phyloP scores from a whole-genome alignment of 2,113 vertebrate genomes.

The Actenoides hombroni region DNA sequence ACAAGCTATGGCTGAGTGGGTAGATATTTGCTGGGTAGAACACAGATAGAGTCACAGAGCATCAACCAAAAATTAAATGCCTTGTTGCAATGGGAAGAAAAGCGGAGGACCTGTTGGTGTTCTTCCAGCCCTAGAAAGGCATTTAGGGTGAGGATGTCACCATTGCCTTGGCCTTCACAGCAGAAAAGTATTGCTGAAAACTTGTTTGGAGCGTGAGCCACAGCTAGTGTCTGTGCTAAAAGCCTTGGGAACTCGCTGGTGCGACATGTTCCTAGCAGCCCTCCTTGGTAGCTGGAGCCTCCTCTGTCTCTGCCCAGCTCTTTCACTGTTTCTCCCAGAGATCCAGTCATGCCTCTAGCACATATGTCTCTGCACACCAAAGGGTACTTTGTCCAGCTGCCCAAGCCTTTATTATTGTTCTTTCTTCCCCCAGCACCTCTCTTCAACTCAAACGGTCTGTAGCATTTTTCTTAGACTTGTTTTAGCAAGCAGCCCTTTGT shows the following conservation, averaged over 20 bases:
- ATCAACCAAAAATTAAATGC: neutral
- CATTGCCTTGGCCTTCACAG: neutral
- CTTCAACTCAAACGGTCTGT: neutral
- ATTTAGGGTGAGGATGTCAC: neutral
- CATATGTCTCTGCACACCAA: neutral
- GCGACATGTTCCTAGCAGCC: neutral
- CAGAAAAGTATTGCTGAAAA: neutral
- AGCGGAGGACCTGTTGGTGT: neutral
- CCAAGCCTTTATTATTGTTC: neutral
- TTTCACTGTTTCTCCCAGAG: neutral
- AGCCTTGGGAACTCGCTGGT: fast-evolving
- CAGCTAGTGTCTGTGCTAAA: neutral
- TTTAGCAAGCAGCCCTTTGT: constrained; percentile 31
- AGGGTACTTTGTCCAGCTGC: neutral
- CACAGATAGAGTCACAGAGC: neutral
- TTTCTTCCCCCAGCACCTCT: neutral
- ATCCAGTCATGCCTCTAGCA: neutral
- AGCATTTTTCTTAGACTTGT: constrained; percentile 6
- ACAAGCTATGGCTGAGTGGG: neutral
- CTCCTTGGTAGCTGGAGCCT: neutral
- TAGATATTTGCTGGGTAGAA: neutral
- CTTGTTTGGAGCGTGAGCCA: neutral
- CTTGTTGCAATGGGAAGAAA: neutral
- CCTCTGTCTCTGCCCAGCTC: neutral
- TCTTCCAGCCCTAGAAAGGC: neutral